Evolutionary conservation across 2,888 invertebrate genomes (phyloP).

Genomic region (Hydraecia micacea): DNA sequence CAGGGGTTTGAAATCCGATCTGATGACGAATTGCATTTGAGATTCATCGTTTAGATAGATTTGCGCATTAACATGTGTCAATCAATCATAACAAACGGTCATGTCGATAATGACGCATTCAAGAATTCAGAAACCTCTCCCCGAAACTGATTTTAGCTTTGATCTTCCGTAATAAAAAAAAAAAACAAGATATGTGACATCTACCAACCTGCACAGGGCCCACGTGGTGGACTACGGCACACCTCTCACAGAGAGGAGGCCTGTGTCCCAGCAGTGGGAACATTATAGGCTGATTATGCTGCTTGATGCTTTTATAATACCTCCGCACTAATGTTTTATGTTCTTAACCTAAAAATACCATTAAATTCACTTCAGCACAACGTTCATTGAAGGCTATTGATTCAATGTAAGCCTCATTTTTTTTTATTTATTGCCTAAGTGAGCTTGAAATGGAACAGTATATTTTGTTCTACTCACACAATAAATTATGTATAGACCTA

Average conservation of each 20-base stretch:
- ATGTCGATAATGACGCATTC: too few species aligned
- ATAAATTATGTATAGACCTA: constrained; percentile 55
- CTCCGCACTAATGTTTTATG: background rate
- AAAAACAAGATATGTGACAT: too few species aligned
- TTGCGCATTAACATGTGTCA: background rate
- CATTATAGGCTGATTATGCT: too few species aligned
- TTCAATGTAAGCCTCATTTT: constrained; percentile 32
- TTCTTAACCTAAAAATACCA: background rate
- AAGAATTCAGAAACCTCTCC: background rate
- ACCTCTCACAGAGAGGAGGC: background rate
- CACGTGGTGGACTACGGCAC: too few species aligned
- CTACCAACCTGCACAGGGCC: too few species aligned
- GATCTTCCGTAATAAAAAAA: background rate
- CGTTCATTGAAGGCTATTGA: constrained; percentile 9
- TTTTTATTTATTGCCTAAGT: constrained; percentile 43
- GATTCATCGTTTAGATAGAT: background rate
- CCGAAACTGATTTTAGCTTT: background rate
- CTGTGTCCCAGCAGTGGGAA: background rate
- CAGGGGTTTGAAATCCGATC: constrained; percentile 7
- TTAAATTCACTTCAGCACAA: background rate
- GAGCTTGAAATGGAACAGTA: constrained; percentile 46
- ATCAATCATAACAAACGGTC: background rate
- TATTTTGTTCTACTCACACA: constrained; percentile 48
- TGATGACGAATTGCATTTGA: background rate
- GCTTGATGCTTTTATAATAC: background rate